Base-by-base conservation (phyloP, 1,140 invertebrate species). In the Hirudo medicinalis region DNA sequence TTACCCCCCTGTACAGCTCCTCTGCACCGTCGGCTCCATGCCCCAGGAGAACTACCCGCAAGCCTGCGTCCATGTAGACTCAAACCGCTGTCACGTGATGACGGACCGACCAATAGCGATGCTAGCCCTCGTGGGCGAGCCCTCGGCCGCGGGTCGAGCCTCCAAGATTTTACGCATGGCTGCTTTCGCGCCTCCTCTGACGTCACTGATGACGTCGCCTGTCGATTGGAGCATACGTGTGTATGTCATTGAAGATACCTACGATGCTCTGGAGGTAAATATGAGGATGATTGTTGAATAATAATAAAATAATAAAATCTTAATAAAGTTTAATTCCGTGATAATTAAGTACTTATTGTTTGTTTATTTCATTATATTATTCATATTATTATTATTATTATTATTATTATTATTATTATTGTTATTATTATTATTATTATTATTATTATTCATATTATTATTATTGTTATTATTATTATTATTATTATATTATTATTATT, bases 211-310 rank as follows among this genome's bases (percentile, higher is more conserved):
- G 75, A 77, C 80, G 19, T 78, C 78, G 19, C 79, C 81, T 0
- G 77, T 83, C 70, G 91, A 90, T 80, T 90, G 89, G 79, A 89
- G 86, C 76, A 86, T 97, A 67, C 85, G 92, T 67, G 88, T 96
- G 15, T 95, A 97, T 79, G 88, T 92, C 40, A 86, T 96, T 43
- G 92, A 94, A 80, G 92, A 96, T 78, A 94, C 91, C 8, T 88
- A 88, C 32, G 92, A 92, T 74, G 91, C 92, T 4, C 85, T 90
- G 73, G 91, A 94, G 79, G 91, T 82, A 2, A n/a, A 13, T 68
- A 15, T 11, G 4, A 8, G 57, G 54, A n/a, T 57, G 54, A 60
- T 32, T 63, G 11, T 49, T 15, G n/a, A n/a, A n/a, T n/a, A n/a
- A n/a, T n/a, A n/a, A n/a, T n/a, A n/a, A n/a, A n/a, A n/a, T n/a